Evolutionary conservation across 2,888 invertebrate species (phyloP).

Genomic region (Conus canariensis): DNA sequence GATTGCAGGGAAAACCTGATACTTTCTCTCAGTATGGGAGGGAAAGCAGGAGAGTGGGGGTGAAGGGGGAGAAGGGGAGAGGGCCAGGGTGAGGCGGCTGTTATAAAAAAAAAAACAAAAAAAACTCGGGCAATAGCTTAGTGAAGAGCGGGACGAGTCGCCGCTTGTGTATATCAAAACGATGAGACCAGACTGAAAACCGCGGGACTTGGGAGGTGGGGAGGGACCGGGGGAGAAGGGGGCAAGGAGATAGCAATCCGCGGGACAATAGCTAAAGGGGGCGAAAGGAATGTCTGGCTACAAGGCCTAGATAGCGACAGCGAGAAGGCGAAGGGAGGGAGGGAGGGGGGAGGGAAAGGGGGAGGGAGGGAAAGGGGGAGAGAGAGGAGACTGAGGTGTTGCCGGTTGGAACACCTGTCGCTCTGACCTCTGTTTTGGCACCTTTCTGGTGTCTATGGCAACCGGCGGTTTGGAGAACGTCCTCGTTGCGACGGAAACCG

Average conservation of each 20-base stretch:
- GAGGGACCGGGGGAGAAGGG: neutral
- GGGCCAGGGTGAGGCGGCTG: neutral
- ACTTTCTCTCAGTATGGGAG: neutral
- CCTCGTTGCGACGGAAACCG: slow-evolving; percentile 13
- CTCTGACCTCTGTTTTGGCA: neutral
- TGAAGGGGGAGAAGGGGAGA: neutral
- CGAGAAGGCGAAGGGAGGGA: neutral
- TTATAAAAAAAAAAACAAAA: neutral
- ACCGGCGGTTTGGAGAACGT: neutral
- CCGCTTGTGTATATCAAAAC: slow-evolving; percentile 22
- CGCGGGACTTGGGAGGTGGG: neutral
- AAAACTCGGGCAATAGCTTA: neutral
- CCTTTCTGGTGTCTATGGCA: slow-evolving; percentile 20
- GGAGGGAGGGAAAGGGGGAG: neutral
- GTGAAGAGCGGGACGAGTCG: neutral
- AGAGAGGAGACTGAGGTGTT: neutral
- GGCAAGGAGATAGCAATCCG: neutral
- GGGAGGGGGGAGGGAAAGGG: neutral
- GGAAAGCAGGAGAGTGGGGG: neutral
- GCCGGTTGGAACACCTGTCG: slow-evolving; percentile 16
- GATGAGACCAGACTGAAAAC: slow-evolving; percentile 28
- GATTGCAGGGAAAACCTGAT: neutral
- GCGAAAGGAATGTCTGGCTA: slow-evolving; percentile 30
- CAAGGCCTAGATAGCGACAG: neutral
- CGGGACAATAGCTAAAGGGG: neutral